Percentiles rank a stretch among this genome's conserved stretches.
These are phyloP conservation scores for Eriosoma lanigerum DNA, from an alignment of 1,140 invertebrate species.

Conservation along the genomic window DNA sequence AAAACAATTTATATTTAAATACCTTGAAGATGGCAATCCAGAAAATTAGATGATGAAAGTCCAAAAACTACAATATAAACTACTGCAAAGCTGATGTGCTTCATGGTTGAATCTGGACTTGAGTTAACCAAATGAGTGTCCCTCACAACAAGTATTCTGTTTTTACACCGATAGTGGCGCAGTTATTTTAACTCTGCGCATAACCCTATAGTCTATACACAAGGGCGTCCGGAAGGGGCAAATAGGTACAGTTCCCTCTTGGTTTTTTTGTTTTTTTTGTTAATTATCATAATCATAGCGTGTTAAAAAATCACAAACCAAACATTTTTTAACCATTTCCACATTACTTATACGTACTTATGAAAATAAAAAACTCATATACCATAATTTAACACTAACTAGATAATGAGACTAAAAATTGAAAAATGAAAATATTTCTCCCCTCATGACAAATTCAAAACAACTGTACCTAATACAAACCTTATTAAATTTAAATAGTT, in stretches of 20 bases:
- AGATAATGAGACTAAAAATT: no score
- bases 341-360: neutral
- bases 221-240: no score
- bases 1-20: neutral
- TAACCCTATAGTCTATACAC: no score
- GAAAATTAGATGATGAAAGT: slow-evolving; percentile 7
- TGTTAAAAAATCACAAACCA: no score
- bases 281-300: no score
- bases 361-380: no score
- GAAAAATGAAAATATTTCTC: no score
- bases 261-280: no score
- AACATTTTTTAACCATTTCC: no score
- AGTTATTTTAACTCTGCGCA: slow-evolving; percentile 11
- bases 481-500: neutral
- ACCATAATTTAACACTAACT: neutral
- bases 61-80: slow-evolving; percentile 39
- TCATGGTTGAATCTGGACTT: slow-evolving; percentile 41
- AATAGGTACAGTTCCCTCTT: no score
- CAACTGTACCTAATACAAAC: neutral
- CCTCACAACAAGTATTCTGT: neutral
- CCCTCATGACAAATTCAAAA: no score
- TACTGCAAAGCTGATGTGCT: slow-evolving; percentile 48
- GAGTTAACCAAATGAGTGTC: slow-evolving; percentile 35
- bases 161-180: slow-evolving; percentile 42
- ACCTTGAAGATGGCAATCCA: slow-evolving; percentile 43